Percentiles rank a stretch among this genome's conserved stretches.
These are phyloP conservation scores for Odontophorus gujanensis DNA, from an alignment of 2,113 vertebrate species.

Conservation along the genomic window DNA sequence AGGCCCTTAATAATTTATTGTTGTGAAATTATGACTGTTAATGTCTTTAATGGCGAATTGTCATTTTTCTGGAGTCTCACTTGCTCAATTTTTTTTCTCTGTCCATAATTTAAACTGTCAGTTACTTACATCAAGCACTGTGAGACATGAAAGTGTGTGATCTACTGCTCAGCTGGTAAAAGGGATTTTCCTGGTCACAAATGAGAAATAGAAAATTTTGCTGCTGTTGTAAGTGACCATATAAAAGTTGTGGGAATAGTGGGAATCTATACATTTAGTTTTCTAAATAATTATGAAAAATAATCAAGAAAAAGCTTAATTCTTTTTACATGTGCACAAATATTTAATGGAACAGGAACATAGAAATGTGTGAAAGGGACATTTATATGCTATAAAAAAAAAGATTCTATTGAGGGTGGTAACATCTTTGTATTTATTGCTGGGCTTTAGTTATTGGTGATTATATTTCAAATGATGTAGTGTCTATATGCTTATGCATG, in stretches of 20 bases:
- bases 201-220: conserved; percentile 63
- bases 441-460: not conserved
- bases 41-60: not conserved
- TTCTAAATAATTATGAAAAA: conserved; percentile 57
- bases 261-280: conserved; percentile 56
- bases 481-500: not conserved
- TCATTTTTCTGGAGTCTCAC: not conserved
- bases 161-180: conserved; percentile 60
- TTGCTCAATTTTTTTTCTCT: conserved; percentile 12
- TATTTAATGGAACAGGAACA: not conserved
- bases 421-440: not conserved
- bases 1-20: conserved; percentile 4
- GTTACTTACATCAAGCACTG: conserved; percentile 12
- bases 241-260: conserved; percentile 44
- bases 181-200: conserved; percentile 43
- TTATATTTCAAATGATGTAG: not conserved
- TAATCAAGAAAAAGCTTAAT: not conserved
- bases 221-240: conserved; percentile 30
- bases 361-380: not conserved
- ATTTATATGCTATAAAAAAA: not conserved
- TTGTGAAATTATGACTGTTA: not conserved
- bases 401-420: not conserved
- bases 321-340: conserved; percentile 32
- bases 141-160: conserved; percentile 46
- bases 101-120: not conserved